Percentiles rank a stretch among this genome's conserved stretches.
Evolutionary conservation across 30 jellyfish, hydroid and myxozoan genomes (phyloP).

Genomic region (Aurelia coerulea): DNA sequence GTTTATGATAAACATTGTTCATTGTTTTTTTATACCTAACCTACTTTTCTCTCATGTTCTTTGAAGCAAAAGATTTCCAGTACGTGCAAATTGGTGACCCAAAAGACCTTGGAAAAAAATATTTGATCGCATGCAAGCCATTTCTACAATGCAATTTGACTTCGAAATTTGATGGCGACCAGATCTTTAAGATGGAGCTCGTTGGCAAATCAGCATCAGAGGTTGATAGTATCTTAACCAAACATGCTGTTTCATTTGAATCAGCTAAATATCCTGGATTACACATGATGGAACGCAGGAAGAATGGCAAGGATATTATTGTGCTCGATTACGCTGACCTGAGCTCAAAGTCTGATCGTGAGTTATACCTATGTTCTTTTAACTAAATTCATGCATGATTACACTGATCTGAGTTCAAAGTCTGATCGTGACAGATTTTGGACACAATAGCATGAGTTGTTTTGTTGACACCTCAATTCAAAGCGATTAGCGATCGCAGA

Average conservation of each 20-base stretch:
- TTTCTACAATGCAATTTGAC: slow-evolving; percentile 33
- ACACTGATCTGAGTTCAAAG: too few species aligned
- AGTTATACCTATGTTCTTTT: background rate
- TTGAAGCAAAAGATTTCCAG: background rate
- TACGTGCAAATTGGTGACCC: slow-evolving; percentile 57
- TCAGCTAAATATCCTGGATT: slow-evolving; percentile 44
- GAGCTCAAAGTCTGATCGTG: slow-evolving; percentile 18
- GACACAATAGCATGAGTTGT: too few species aligned
- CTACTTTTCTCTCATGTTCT: background rate
- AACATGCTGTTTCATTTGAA: slow-evolving; percentile 11
- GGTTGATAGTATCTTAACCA: background rate
- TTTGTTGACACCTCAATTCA: too few species aligned
- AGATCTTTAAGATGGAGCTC: slow-evolving; percentile 8
- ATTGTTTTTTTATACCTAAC: too few species aligned
- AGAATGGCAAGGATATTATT: slow-evolving; percentile 20
- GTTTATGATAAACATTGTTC: too few species aligned
- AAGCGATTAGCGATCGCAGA: too few species aligned
- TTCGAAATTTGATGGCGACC: slow-evolving; percentile 37
- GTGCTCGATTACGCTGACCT: slow-evolving; percentile 23
- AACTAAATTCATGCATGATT: too few species aligned
- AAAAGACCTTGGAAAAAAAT: slow-evolving; percentile 17
- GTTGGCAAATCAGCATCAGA: slow-evolving; percentile 17
- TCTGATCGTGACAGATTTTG: too few species aligned
- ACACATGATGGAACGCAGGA: slow-evolving; percentile 8
- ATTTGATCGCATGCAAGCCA: slow-evolving; percentile 41